phyloP scores from a whole-genome alignment of 92 coral and sea anemone species.

The Palythoa grandis region DNA sequence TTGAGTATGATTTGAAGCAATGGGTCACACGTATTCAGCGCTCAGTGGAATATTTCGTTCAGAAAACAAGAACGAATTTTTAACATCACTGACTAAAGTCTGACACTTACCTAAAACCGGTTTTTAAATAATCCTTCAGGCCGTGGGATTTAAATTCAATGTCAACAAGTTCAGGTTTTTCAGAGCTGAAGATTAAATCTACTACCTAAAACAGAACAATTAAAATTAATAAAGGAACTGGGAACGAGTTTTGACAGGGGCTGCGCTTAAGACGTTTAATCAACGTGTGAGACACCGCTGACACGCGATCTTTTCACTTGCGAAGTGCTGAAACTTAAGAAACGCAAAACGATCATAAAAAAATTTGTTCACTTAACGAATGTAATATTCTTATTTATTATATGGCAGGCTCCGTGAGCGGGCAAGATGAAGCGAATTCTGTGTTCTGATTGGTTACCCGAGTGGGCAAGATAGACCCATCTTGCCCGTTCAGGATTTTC shows the following conservation, averaged over 20 bases:
- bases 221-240: neutral
- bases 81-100: neutral
- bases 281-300: neutral
- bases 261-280: too few species aligned
- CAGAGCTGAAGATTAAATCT: conserved; percentile 78
- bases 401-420: too few species aligned
- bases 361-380: too few species aligned
- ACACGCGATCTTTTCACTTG: neutral
- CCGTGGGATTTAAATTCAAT: conserved; percentile 95
- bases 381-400: too few species aligned
- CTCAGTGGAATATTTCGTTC: neutral
- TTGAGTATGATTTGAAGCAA: too few species aligned
- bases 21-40: too few species aligned
- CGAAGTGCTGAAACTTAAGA: too few species aligned
- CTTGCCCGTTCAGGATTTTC: too few species aligned
- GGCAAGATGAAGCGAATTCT: too few species aligned
- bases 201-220: conserved; percentile 58
- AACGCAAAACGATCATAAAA: too few species aligned
- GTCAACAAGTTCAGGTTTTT: conserved; percentile 87
- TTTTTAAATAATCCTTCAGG: conserved; percentile 90
- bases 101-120: conserved; percentile 87
- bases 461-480: too few species aligned
- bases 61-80: neutral
- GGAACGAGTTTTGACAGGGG: neutral
- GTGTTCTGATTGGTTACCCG: too few species aligned